phyloP scores from a whole-genome alignment of 2,888 invertebrate genomes.

The Autographa gamma region DNA sequence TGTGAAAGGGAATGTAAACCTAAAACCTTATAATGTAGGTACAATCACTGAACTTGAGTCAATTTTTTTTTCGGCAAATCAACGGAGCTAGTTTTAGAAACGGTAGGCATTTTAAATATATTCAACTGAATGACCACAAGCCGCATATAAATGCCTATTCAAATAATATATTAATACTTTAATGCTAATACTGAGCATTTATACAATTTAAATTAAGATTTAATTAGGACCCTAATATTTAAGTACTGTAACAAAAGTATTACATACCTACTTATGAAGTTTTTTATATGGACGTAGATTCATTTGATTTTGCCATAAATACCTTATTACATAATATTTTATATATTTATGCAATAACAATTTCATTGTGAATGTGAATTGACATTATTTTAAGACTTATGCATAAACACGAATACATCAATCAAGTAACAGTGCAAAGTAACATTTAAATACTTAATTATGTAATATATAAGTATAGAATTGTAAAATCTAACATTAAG shows the following conservation, averaged over 20 bases:
- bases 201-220: not conserved
- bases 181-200: not conserved
- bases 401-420: conserved; percentile 49
- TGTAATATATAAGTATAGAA: conserved; percentile 28
- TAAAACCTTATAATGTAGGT: too few species aligned
- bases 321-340: conserved; percentile 6
- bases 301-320: not conserved
- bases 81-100: not conserved
- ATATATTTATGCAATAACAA: conserved; percentile 35
- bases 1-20: too few species aligned
- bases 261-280: not conserved
- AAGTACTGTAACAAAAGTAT: conserved; percentile 2
- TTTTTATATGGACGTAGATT: conserved; percentile 2
- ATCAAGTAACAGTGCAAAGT: conserved; percentile 56
- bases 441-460: conserved; percentile 48
- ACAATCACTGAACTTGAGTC: too few species aligned
- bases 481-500: conserved; percentile 51
- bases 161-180: conserved; percentile 1
- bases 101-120: not conserved
- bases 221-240: not conserved
- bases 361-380: conserved; percentile 52
- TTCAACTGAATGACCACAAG: not conserved
- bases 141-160: not conserved
- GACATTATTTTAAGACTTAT: conserved; percentile 50
- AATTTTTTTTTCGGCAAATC: not conserved